Evolutionary conservation across 2,888 invertebrate genomes (phyloP), one percentile per base, ranked within the genome.

Genomic region (Abrostola triplasia): DNA sequence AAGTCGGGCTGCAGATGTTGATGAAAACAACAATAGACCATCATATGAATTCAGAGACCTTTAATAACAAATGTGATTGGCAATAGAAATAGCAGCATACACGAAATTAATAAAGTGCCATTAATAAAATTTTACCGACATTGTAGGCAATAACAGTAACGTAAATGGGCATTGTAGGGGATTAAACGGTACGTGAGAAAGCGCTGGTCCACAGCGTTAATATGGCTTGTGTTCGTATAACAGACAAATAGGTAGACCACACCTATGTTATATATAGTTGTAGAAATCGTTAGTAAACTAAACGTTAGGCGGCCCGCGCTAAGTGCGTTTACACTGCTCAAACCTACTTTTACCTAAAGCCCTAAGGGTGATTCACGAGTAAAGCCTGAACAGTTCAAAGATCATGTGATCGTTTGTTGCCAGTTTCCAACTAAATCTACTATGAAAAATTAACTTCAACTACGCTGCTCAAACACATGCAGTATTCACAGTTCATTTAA

Each of bases 121-220:
- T 64, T 64, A 64, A 49, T 61, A 55, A 53, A 53, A 70, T 61
- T 47, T 44, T 42, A 70, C 64, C 64, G 61, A 58, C 44, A 36
- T 48, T 36, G 48, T 10, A 70, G 57, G 60, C 65, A 65, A 67
- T 73, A 71, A 65, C 53, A 52, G 55, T 51, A 55, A 56, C 55
- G 38, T 57, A 59, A 56, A 64, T 57, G 63, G 61, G 49, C 47
- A 36, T 40, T 42, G n/a, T n/a, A 37, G 11, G 47, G 59, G 79
- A 79, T 79, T 73, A 75, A 59, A 55, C 38, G 51, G 69, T 67
- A 79, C 79, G 79, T 79, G 79, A 75, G 76, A 54, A 50, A 41
- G 40, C 54, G 63, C 49, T 55, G 35, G 61, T 54, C 36, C 47
- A 53, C 52, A 36, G 77, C 40, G 67, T 75, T 73, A 69, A 67